A percentile compares a stretch with the other conserved stretches of the same genome.
These are phyloP conservation scores for Palythoa caribaeorum DNA, from an alignment of 92 coral and sea anemone species.

Conservation along the genomic window DNA sequence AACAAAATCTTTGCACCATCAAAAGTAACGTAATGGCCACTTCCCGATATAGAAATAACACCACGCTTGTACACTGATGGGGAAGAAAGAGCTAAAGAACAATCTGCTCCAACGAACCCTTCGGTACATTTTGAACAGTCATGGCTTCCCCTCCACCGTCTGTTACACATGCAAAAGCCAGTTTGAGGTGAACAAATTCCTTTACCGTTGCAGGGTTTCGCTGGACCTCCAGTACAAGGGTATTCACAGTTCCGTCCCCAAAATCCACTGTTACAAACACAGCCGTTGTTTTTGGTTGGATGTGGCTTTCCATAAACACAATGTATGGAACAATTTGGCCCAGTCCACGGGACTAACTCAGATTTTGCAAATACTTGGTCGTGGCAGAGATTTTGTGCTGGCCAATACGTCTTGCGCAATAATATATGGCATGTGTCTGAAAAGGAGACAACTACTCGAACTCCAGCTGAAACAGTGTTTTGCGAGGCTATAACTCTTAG, in stretches of 20 bases:
- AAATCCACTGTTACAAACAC: conserved; percentile 64
- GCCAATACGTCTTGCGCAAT: conserved; percentile 61
- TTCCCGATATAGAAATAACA: conserved; percentile 63
- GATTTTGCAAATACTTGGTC: conserved; percentile 44
- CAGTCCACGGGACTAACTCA: conserved; percentile 59
- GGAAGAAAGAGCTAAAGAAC: conserved; percentile 60
- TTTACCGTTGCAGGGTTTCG: conserved; percentile 59
- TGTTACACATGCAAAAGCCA: conserved; percentile 65
- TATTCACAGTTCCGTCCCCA: conserved; percentile 62
- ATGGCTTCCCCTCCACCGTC: conserved; percentile 64
- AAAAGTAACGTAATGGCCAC: conserved; percentile 62
- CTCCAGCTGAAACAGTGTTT: conserved; percentile 50
- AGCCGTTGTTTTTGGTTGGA: conserved; percentile 17
- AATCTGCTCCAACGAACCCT: conserved; percentile 71
- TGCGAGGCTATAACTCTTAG: conserved; percentile 48
- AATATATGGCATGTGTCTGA: conserved; percentile 72
- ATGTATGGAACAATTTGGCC: conserved; percentile 50
- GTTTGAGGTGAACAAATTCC: conserved; percentile 66
- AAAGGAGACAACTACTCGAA: conserved; percentile 53
- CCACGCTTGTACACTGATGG: conserved; percentile 31
- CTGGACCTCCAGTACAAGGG: conserved; percentile 65
- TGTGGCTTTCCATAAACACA: conserved; percentile 64
- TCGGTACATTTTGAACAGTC: conserved; percentile 59
- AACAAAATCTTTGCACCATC: conserved; percentile 60
- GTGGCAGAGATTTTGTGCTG: conserved; percentile 71